Evolutionary conservation across 2,797 vertebrate genomes (phyloP).

Genomic region (Myotis planiceps): DNA sequence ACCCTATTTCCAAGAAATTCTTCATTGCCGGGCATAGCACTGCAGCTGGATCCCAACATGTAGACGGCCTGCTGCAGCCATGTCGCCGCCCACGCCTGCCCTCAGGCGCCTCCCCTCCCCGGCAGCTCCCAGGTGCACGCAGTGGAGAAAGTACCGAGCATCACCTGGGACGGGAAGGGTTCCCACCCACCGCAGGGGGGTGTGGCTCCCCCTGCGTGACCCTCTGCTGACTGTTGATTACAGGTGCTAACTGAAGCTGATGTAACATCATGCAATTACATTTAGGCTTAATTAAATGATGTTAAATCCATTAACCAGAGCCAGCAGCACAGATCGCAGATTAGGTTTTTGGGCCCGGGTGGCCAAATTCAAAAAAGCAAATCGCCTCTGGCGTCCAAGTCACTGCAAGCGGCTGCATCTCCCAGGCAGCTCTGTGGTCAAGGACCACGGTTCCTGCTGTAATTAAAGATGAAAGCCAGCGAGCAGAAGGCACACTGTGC

Average conservation of each 20-base stretch:
- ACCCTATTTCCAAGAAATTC: constrained; percentile 52
- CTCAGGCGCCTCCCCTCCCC: background rate
- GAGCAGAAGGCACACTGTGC: constrained; percentile 1
- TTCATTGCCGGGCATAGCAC: background rate
- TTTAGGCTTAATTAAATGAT: constrained; percentile 78
- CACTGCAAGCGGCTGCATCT: background rate
- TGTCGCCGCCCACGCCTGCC: background rate
- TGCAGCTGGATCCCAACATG: background rate
- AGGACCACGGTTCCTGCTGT: constrained; percentile 52
- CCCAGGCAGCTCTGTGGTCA: constrained; percentile 48
- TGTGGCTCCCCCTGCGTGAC: rapidly evolving
- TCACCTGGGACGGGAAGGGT: background rate
- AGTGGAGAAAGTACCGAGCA: background rate
- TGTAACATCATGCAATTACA: constrained; percentile 59
- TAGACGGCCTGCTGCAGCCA: background rate
- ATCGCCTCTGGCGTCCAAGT: constrained; percentile 65
- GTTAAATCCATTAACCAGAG: constrained; percentile 56
- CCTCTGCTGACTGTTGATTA: constrained; percentile 22
- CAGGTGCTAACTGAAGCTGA: constrained; percentile 42
- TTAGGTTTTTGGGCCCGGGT: background rate
- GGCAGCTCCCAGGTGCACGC: rapidly evolving
- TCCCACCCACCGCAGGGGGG: background rate
- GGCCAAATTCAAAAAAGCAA: constrained; percentile 70
- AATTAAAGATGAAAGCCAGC: constrained; percentile 71
- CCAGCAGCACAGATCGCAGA: constrained; percentile 7